Base-by-base conservation (phyloP, 2,113 vertebrate species). In the Galemys pyrenaicus region DNA sequence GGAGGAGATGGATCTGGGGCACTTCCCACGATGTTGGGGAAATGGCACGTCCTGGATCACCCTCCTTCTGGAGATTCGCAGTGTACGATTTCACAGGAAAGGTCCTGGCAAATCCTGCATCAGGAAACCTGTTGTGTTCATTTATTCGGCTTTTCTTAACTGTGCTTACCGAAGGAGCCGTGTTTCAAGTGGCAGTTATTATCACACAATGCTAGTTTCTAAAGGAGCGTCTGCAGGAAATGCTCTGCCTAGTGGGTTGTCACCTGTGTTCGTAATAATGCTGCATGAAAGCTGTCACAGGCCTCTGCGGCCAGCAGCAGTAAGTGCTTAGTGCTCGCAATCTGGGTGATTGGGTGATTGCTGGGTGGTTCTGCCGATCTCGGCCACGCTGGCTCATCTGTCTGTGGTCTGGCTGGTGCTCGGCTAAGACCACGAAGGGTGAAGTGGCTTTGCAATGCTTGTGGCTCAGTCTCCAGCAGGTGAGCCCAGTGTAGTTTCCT, bases 101-200 rank as follows among this genome's bases (percentile, higher is more conserved):
- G 77, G 49, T 16, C 60, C 73, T 71, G 62, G 84, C 64, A 95
- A 92, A 60, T 51, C 67, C 12, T 89, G 79, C 54, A 87, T 88
- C 73, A 92, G 77, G 83, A 88, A 93, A 91, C 30, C 64, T 80
- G 75, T 94, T 95, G 68, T 88, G 88, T 94, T 92, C 83, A 91
- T 85, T 88, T 86, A 85, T 49, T 94, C 65, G 75, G 70, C 22
- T 37, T 82, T 82, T 96, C 82, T 58, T 44, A 75, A 96, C 78
- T 64, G 5, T 44, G 46, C 73, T 94, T 96, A 85, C 78, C 60
- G 67, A 94, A 32, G 44, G 62, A 80, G 67, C 15, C 46, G 87
- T 54, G 35, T 91, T 91, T 91, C 74, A 94, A 95, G 82, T 94
- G 60, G 49, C 30, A 78, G n/a, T 86, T 91, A 94, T 82, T 71